These are phyloP conservation scores for Tenebrio molitor DNA, from an alignment of 1,140 invertebrate species.

Conservation along the genomic window DNA sequence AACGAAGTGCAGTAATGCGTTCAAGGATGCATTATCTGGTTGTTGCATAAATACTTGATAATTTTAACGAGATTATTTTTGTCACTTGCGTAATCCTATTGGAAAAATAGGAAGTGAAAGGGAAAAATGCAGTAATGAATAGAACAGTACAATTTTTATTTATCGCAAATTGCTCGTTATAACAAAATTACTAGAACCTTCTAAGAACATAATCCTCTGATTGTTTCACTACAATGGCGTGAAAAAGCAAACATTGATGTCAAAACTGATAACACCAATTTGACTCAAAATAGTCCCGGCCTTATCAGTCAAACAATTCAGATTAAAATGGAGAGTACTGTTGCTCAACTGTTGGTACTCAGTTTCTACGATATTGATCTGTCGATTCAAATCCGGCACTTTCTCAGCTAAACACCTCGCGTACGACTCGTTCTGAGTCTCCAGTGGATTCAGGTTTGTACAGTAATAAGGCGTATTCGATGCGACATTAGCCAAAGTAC, in stretches of 20 bases:
- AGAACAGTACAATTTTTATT: too few species aligned
- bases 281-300: conserved; percentile 4
- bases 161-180: too few species aligned
- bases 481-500: background rate
- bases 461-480: background rate
- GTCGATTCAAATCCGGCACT: conserved; percentile 9
- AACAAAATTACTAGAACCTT: conserved; percentile 4
- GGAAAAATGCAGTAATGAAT: too few species aligned
- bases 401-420: conserved; percentile 3
- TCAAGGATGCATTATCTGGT: too few species aligned
- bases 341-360: conserved; percentile 18
- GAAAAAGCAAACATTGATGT: conserved; percentile 35
- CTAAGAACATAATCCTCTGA: background rate
- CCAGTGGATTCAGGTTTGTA: background rate
- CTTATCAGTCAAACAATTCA: conserved; percentile 17
- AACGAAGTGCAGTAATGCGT: too few species aligned
- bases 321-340: background rate
- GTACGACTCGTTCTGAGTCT: conserved; percentile 14
- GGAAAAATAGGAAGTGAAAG: too few species aligned
- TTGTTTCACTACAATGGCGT: background rate
- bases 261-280: conserved; percentile 25
- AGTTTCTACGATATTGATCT: background rate
- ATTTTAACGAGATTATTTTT: too few species aligned
- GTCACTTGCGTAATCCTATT: too few species aligned
- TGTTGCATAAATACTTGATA: too few species aligned